phyloP scores from a whole-genome alignment of 2,113 vertebrate genomes.

The Sinocyclocheilus anophthalmus region DNA sequence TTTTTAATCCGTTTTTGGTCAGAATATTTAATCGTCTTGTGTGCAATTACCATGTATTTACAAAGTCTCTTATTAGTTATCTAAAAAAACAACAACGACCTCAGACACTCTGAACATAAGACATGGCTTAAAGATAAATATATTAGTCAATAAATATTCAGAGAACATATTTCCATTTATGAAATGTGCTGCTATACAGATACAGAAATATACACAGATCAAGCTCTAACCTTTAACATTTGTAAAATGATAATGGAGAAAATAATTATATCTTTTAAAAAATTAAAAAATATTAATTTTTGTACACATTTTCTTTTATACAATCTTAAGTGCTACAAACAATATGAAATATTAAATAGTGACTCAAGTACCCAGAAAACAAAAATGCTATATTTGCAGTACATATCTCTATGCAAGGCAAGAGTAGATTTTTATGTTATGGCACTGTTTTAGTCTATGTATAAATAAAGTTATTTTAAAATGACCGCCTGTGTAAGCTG shows the following conservation, averaged over 20 bases:
- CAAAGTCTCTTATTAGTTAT: constrained; percentile 95
- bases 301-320: constrained; percentile 75
- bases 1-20: constrained; percentile 97
- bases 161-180: constrained; percentile 99
- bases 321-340: constrained; percentile 96
- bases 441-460: constrained; percentile 72
- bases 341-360: constrained; percentile 90
- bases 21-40: constrained; percentile 92
- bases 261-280: constrained; percentile 92
- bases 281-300: constrained; percentile 81
- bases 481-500: constrained; percentile 69
- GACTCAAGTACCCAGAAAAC: constrained; percentile 83
- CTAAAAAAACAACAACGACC: constrained; percentile 84
- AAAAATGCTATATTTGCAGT: constrained; percentile 78
- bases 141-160: constrained; percentile 99
- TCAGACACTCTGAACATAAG: constrained; percentile 96
- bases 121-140: constrained; percentile 99
- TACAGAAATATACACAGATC: constrained; percentile 94
- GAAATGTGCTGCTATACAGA: constrained; percentile 99
- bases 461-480: constrained; percentile 76
- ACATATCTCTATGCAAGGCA: constrained; percentile 78
- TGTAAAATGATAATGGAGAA: constrained; percentile 87
- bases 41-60: constrained; percentile 99
- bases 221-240: constrained; percentile 91
- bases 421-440: constrained; percentile 77